These are phyloP conservation scores for Oplegnathus fasciatus DNA, from an alignment of 2,113 vertebrate genomes.

Conservation along the genomic window DNA sequence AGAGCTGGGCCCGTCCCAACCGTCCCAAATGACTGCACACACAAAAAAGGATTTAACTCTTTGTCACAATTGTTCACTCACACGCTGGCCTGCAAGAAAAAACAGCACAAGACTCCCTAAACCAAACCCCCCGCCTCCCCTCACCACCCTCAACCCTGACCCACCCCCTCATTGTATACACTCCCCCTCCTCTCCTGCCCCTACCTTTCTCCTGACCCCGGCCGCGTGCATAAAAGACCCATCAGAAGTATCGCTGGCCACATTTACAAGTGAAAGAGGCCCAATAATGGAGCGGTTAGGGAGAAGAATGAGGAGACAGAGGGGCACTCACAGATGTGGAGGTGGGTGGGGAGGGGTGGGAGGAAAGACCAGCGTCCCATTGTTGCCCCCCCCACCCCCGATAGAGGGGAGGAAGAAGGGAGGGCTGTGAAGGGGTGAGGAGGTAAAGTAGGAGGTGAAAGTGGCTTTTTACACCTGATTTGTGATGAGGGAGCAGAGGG, in stretches of 20 bases:
- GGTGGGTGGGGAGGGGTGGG: slow-evolving; percentile 82
- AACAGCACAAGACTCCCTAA: slow-evolving; percentile 66
- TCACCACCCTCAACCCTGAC: slow-evolving; percentile 44
- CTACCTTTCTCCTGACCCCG: slow-evolving; percentile 79
- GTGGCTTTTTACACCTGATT: slow-evolving; percentile 81
- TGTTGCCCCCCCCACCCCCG: slow-evolving; percentile 63
- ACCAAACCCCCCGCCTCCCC: slow-evolving; percentile 24
- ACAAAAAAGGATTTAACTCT: slow-evolving; percentile 85
- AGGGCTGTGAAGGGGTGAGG: slow-evolving; percentile 77
- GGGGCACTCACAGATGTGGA: slow-evolving; percentile 99
- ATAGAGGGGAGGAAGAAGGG: slow-evolving; percentile 82
- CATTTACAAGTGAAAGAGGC: slow-evolving; percentile 95
- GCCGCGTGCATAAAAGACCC: slow-evolving; percentile 83
- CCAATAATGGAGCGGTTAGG: slow-evolving; percentile 96
- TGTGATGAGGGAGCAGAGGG: slow-evolving; percentile 83
- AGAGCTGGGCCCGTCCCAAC: slow-evolving; percentile 62
- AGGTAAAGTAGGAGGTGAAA: slow-evolving; percentile 59
- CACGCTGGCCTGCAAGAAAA: slow-evolving; percentile 67
- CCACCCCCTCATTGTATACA: slow-evolving; percentile 57
- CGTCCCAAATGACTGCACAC: slow-evolving; percentile 83
- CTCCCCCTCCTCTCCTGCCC: slow-evolving; percentile 39
- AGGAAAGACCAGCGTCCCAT: slow-evolving; percentile 72
- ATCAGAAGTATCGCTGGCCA: slow-evolving; percentile 85
- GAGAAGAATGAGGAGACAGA: slow-evolving; percentile 93
- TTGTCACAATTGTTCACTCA: slow-evolving; percentile 80